A percentile compares a stretch with the other conserved stretches of the same genome.
Evolutionary conservation across 2,797 vertebrate species (phyloP).

Genomic region (Decapterus maruadsi): DNA sequence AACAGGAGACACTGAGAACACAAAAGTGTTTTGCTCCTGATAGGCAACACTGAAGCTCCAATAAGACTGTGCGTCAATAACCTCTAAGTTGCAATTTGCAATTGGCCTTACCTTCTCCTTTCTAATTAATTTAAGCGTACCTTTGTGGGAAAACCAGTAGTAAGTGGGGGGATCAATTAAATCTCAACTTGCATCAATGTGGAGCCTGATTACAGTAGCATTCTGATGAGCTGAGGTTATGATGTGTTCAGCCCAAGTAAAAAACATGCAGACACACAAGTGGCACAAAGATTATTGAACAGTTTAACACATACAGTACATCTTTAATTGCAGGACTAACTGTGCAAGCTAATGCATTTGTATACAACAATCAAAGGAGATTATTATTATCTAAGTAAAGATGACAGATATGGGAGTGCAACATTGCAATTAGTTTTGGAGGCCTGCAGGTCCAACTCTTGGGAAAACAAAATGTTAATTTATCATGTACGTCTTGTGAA

Average conservation of each 20-base stretch:
- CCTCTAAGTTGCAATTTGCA: conserved; percentile 34
- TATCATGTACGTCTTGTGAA: not conserved
- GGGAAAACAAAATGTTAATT: not conserved
- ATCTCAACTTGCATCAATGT: conserved; percentile 21
- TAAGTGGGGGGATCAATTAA: conserved; percentile 60
- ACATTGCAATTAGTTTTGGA: not conserved
- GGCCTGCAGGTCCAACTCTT: not conserved
- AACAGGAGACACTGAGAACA: conserved; percentile 31
- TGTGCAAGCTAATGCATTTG: not conserved
- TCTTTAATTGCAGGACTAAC: not conserved
- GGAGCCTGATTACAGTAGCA: conserved; percentile 25
- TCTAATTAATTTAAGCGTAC: conserved; percentile 33
- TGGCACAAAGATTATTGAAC: not conserved
- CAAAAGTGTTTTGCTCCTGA: conserved; percentile 31
- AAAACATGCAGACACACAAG: conserved; percentile 16
- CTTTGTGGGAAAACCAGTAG: conserved; percentile 32
- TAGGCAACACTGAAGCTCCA: conserved; percentile 22
- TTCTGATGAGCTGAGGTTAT: conserved; percentile 12
- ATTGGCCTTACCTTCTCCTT: conserved; percentile 8
- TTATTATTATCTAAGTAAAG: not conserved
- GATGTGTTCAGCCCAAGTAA: conserved; percentile 3
- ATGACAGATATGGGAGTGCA: not conserved
- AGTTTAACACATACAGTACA: not conserved
- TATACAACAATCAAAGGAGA: not conserved
- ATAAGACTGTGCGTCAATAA: conserved; percentile 51